phyloP scores from a whole-genome alignment of 2,113 vertebrate species.

The Catagonus wagneri region DNA sequence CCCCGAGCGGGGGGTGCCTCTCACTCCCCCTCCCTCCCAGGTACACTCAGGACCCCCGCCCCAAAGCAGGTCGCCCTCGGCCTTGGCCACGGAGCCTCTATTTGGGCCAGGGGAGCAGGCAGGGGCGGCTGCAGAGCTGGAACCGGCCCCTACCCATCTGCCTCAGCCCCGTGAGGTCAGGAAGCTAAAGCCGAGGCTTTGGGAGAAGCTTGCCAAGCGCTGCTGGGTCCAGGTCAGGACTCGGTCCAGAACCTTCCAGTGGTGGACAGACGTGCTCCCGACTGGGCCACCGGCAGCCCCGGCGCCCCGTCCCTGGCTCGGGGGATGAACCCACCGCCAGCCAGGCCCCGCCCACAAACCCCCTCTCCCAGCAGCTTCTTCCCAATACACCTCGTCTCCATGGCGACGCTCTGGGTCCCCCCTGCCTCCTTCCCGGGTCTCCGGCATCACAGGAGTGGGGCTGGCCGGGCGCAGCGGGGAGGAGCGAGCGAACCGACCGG shows the following conservation, averaged over 20 bases:
- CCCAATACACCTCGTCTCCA: background rate
- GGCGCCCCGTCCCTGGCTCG: background rate
- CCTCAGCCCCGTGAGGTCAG: background rate
- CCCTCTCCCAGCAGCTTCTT: background rate
- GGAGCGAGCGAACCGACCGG: fast-evolving
- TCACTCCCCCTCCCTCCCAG: background rate
- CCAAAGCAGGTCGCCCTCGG: background rate
- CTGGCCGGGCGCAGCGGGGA: background rate
- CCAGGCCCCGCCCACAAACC: background rate
- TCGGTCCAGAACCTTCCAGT: background rate
- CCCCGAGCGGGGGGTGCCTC: background rate
- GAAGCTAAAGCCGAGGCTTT: background rate
- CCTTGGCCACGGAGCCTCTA: background rate
- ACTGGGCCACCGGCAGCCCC: background rate
- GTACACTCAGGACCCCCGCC: background rate
- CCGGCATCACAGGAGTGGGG: fast-evolving
- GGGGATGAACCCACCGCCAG: background rate
- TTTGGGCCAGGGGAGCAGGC: background rate
- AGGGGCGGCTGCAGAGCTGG: background rate
- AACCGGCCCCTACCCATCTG: no score
- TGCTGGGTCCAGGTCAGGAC: no score
- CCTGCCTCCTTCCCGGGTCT: background rate
- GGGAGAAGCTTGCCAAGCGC: fast-evolving
- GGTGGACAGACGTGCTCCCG: background rate
- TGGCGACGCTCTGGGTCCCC: fast-evolving